Conservation (phyloP, 2,113 vertebrate genomes). For the Chloroceryle aenea region DNA sequence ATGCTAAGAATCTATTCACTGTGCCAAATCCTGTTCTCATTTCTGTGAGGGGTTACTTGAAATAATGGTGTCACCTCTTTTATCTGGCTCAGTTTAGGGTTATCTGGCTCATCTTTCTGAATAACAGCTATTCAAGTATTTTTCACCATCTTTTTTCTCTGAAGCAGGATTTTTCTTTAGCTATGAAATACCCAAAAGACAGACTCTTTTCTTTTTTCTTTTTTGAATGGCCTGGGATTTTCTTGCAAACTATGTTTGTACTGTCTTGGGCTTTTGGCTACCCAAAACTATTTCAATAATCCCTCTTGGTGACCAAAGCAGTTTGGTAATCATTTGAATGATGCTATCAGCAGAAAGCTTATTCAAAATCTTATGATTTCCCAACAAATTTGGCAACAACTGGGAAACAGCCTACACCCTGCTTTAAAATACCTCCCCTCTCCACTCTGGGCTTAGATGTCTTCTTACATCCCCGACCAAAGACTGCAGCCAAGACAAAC, state of each 20-base stretch:
- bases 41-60: neutral
- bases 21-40: neutral
- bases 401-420: neutral
- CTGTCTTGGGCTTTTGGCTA: neutral
- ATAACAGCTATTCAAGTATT: neutral
- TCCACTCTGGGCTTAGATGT: neutral
- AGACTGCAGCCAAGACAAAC: rapidly evolving
- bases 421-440: neutral
- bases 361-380: neutral
- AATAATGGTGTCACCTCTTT: neutral
- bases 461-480: neutral
- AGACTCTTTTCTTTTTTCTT: neutral
- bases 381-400: neutral
- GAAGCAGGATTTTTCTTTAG: neutral
- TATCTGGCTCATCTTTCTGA: neutral
- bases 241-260: neutral
- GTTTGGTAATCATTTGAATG: neutral
- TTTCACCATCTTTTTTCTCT: neutral
- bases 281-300: neutral
- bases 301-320: neutral
- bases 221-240: neutral
- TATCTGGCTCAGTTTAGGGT: neutral
- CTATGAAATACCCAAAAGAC: neutral
- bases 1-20: neutral
- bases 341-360: neutral